Percentiles rank a stretch among this genome's conserved stretches.
These are phyloP conservation scores for Rhamnusium bicolor DNA, from an alignment of 2,888 invertebrate genomes.

Conservation along the genomic window DNA sequence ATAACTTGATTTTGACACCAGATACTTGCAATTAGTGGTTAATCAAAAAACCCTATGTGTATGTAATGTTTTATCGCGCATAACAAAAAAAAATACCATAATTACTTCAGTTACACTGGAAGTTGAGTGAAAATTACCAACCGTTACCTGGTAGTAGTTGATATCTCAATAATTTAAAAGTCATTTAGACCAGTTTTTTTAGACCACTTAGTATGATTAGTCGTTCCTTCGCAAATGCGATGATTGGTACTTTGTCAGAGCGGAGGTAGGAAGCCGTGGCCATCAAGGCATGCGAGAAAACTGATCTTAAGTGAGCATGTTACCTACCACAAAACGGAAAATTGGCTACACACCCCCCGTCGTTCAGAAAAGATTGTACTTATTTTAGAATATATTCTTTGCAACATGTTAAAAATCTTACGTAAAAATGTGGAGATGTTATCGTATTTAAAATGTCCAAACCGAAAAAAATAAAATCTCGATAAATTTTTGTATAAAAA, in stretches of 20 bases:
- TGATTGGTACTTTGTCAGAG: background rate
- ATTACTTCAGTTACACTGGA: background rate
- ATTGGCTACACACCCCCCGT: conserved; percentile 34
- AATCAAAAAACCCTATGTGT: too few species aligned
- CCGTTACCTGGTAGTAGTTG: background rate
- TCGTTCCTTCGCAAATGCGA: background rate
- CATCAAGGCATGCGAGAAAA: conserved; percentile 52
- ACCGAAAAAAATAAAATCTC: conserved; percentile 11
- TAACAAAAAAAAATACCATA: too few species aligned
- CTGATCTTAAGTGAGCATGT: conserved; percentile 61
- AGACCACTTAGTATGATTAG: background rate
- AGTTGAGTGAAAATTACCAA: too few species aligned
- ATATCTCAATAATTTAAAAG: background rate
- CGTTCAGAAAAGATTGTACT: conserved; percentile 42
- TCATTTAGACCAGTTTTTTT: too few species aligned
- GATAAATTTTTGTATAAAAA: conserved; percentile 34
- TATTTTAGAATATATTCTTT: conserved; percentile 40
- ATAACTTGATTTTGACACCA: too few species aligned
- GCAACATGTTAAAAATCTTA: conserved; percentile 35
- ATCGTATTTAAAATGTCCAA: conserved; percentile 18
- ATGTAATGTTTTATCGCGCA: too few species aligned
- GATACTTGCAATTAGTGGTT: too few species aligned
- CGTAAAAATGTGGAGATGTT: conserved; percentile 38
- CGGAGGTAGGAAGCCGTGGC: background rate
- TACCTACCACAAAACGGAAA: conserved; percentile 60